Base-by-base conservation (phyloP, 2,113 vertebrate species). In the Oophaga pumilio region DNA sequence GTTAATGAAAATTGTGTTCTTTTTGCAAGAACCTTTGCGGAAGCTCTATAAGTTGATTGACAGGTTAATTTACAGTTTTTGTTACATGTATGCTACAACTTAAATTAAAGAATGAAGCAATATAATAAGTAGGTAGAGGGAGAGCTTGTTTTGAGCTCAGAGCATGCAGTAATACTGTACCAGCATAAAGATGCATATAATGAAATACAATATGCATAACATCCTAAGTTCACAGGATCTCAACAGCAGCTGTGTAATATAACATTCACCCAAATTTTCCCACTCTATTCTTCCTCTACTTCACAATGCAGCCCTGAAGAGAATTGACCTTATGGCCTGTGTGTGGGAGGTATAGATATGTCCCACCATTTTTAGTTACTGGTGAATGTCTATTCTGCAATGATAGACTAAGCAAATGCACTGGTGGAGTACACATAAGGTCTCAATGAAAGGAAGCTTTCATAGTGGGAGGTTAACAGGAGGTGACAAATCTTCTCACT, bases 381-480 rank as follows among this genome's bases (percentile, higher is more conserved):
- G 62, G 81, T 69, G 43, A 69, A 83, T 68, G 81, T 68, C 62
- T 83, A 26, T 69, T 69, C 43, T 53, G 52, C 52, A 73, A 71
- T 43, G 53, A 74, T 52, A 73, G 52, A 84, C n/a, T 57, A 73
- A 84, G 66, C 26, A 84, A 84, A 84, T 53, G 24, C 26, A 84
- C 52, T 57, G 68, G 82, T 84, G 14, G 56, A 74, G 82, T 50
- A 73, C 82, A 84, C 82, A 84, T 8, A 33, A 71, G 52, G 52
- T 57, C 68, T 59, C 53, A 28, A 26, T 84, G 52, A 74, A 84
- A 28, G 56, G 4, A 71, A 56, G 82, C 68, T 59, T 84, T 71
- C 82, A 73, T 84, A 12, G 82, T 84, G 82, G 52, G 66, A 57
- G 82, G 82, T 84, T 84, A 73, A 53, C 66, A 84, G 50, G 26